These are phyloP conservation scores for Ceyx margarethae DNA, from an alignment of 2,113 vertebrate genomes.

Conservation along the genomic window DNA sequence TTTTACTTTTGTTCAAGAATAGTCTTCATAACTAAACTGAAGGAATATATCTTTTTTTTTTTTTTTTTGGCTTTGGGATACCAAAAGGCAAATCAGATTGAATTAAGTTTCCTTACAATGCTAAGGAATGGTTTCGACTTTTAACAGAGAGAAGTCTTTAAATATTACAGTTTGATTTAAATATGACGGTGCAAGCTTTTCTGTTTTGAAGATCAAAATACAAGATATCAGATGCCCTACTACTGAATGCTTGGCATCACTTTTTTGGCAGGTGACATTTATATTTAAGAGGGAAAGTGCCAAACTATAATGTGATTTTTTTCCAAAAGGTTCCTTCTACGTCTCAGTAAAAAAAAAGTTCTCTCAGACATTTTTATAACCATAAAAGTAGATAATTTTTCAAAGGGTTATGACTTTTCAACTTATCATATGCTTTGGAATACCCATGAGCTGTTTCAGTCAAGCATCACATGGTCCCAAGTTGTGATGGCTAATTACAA, in stretches of 20 bases:
- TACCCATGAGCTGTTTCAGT: neutral
- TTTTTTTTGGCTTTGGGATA: too few species aligned
- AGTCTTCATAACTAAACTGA: neutral
- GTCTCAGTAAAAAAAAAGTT: neutral
- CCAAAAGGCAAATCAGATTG: neutral
- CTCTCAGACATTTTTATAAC: neutral
- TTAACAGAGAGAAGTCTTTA: neutral
- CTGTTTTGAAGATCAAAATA: neutral
- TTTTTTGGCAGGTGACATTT: neutral
- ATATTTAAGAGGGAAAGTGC: neutral
- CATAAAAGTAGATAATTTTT: neutral
- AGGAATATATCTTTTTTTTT: neutral
- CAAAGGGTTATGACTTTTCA: neutral
- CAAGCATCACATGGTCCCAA: neutral
- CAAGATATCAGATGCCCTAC: neutral
- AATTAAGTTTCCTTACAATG: neutral
- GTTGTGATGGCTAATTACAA: neutral
- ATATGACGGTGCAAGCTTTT: neutral
- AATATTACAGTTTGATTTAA: neutral
- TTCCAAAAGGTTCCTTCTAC: neutral
- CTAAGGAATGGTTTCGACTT: neutral
- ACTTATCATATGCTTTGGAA: neutral
- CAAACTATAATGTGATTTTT: neutral
- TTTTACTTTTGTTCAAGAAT: neutral
- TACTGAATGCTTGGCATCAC: neutral